These are phyloP conservation scores for Syngnathus acus DNA, from an alignment of 2,797 vertebrate genomes.

Conservation along the genomic window DNA sequence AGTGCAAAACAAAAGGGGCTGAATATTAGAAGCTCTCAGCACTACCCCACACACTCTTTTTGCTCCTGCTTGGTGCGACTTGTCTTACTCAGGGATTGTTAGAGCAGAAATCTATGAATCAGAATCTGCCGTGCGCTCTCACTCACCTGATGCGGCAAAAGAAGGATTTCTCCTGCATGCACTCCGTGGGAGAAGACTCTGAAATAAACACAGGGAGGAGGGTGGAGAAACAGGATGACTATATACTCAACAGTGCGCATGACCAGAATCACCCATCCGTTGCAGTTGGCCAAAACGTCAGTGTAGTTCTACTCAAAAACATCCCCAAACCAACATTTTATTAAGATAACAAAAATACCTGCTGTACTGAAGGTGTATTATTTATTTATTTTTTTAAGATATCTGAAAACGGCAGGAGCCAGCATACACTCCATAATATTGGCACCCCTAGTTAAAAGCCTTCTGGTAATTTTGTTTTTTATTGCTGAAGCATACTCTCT, in stretches of 20 bases:
- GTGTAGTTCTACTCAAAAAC: too few relatives aligned
- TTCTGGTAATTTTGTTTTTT: too few relatives aligned
- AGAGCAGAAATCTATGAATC: conserved; percentile 40
- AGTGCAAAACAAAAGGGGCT: background rate
- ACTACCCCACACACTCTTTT: background rate
- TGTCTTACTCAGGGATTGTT: conserved; percentile 31
- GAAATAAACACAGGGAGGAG: conserved; percentile 18
- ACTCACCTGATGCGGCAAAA: conserved; percentile 92
- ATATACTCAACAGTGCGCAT: conserved; percentile 3
- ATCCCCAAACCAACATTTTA: too few relatives aligned
- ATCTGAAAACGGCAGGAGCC: background rate
- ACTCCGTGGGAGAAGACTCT: conserved; percentile 76
- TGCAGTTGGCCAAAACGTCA: background rate
- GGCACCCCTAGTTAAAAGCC: too few relatives aligned
- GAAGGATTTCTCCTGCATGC: conserved; percentile 95
- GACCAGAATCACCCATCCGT: conserved; percentile 9
- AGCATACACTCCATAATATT: background rate
- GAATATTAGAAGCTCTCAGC: background rate
- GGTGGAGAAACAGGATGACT: conserved; percentile 23
- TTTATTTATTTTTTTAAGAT: background rate
- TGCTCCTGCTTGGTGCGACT: background rate
- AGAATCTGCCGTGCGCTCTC: conserved; percentile 4
- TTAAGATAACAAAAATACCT: too few relatives aligned
- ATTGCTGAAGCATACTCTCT: too few relatives aligned
- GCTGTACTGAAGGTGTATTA: background rate